A percentile compares a stretch with the other conserved stretches of the same genome.
These are phyloP conservation scores for Bergia sp. DNA, from an alignment of 92 coral and sea anemone genomes.

Conservation along the genomic window DNA sequence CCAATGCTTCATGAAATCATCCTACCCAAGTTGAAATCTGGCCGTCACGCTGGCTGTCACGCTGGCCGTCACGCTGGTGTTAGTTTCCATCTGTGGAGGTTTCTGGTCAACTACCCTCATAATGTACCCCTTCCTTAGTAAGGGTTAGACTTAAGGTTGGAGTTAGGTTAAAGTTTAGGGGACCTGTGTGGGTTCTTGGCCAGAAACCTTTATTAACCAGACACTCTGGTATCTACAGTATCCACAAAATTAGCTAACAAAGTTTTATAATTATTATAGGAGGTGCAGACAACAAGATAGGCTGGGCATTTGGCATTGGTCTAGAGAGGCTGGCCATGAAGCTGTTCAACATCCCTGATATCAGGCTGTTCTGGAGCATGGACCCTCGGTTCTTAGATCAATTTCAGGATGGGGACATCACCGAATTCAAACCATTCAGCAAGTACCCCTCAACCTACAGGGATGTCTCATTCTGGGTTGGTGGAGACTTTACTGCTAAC, in stretches of 20 bases:
- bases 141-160: too few species aligned
- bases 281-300: conserved; percentile 90
- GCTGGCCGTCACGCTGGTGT: too few species aligned
- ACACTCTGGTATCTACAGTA: background rate
- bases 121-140: too few species aligned
- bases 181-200: too few species aligned
- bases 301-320: conserved; percentile 99
- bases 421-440: conserved; percentile 93
- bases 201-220: too few species aligned
- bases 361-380: conserved; percentile 94
- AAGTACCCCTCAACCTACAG: conserved; percentile 92
- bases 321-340: conserved; percentile 97
- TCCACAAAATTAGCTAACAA: background rate
- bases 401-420: conserved; percentile 69
- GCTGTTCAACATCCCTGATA: conserved; percentile 93
- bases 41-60: too few species aligned
- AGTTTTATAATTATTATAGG: conserved; percentile 43
- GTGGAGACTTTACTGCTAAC: conserved; percentile 82
- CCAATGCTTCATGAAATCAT: too few species aligned
- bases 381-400: conserved; percentile 87
- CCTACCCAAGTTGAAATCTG: too few species aligned
- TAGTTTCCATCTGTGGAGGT: too few species aligned
- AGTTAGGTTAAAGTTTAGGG: too few species aligned
- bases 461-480: conserved; percentile 92
- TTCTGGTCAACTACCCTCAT: too few species aligned